Conservation (phyloP, 2,113 vertebrate genomes). For the Aphelocoma coerulescens region DNA sequence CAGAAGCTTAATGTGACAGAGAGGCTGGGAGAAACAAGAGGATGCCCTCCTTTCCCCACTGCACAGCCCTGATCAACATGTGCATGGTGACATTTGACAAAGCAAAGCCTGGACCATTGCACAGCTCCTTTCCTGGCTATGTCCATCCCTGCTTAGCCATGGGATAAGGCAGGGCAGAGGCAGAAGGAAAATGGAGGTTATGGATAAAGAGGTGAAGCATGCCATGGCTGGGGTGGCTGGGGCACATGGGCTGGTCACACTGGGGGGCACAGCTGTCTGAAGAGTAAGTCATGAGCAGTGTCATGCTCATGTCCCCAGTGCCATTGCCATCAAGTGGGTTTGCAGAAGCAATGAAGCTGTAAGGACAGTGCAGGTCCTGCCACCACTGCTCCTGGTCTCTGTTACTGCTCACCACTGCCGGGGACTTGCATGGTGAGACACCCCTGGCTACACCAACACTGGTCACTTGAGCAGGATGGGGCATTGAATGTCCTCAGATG, state of each 20-base stretch:
- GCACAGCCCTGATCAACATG: accelerated
- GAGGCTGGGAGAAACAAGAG: background rate
- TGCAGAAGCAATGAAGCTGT: background rate
- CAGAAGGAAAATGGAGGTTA: background rate
- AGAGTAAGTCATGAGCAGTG: background rate
- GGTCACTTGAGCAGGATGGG: background rate
- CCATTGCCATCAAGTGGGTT: accelerated
- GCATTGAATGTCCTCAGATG: background rate
- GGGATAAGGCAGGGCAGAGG: background rate
- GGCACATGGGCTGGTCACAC: background rate
- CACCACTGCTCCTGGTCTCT: background rate
- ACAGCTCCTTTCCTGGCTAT: background rate
- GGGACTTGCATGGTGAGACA: background rate
- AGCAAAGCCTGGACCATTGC: background rate
- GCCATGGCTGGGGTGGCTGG: background rate
- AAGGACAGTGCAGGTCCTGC: background rate
- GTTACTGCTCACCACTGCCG: background rate
- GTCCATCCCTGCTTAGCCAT: background rate
- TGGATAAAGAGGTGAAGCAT: background rate
- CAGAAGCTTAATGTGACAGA: background rate
- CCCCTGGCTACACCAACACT: accelerated
- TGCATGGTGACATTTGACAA: background rate
- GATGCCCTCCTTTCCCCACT: background rate
- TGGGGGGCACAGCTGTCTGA: accelerated
- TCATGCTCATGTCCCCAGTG: background rate